Evolutionary conservation across 2,888 invertebrate species (phyloP).

Genomic region (Gymnocheta viridis): DNA sequence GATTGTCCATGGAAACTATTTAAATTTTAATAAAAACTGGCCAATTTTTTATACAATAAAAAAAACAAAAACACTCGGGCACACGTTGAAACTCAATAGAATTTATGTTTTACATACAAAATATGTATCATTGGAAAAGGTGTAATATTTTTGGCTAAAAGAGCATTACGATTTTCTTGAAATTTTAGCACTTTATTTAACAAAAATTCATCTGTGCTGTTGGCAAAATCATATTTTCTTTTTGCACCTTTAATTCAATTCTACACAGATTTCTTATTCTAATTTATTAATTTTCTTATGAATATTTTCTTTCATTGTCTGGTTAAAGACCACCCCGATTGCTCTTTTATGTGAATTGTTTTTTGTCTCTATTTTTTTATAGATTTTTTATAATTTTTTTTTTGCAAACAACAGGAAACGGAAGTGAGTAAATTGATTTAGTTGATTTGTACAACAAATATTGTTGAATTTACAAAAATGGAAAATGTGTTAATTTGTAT

Average conservation of each 20-base stretch:
- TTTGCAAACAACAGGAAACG: slow-evolving; percentile 47
- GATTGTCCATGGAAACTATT: slow-evolving; percentile 69
- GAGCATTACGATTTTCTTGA: slow-evolving; percentile 45
- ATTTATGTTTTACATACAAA: neutral
- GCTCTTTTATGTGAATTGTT: neutral
- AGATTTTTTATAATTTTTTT: slow-evolving; percentile 25
- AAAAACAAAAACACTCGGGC: slow-evolving; percentile 14
- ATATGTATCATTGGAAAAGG: slow-evolving; percentile 47
- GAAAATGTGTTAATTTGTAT: slow-evolving; percentile 29
- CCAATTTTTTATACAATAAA: slow-evolving; percentile 65
- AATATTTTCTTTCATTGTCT: slow-evolving; percentile 42
- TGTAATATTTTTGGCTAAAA: slow-evolving; percentile 63
- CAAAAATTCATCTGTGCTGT: slow-evolving; percentile 40
- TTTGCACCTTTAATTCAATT: slow-evolving; percentile 59
- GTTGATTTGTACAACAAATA: slow-evolving; percentile 15
- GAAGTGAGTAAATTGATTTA: slow-evolving; percentile 61
- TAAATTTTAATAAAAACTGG: slow-evolving; percentile 58
- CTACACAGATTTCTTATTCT: slow-evolving; percentile 26
- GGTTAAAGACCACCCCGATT: slow-evolving; percentile 47
- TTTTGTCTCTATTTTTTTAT: no score
- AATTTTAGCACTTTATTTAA: slow-evolving; percentile 42
- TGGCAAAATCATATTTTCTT: no score
- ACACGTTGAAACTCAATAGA: slow-evolving; percentile 43
- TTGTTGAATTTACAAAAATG: neutral
- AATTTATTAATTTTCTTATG: slow-evolving; percentile 59